These are phyloP conservation scores for Montipora capitata DNA, from an alignment of 92 coral and sea anemone species.

Conservation along the genomic window DNA sequence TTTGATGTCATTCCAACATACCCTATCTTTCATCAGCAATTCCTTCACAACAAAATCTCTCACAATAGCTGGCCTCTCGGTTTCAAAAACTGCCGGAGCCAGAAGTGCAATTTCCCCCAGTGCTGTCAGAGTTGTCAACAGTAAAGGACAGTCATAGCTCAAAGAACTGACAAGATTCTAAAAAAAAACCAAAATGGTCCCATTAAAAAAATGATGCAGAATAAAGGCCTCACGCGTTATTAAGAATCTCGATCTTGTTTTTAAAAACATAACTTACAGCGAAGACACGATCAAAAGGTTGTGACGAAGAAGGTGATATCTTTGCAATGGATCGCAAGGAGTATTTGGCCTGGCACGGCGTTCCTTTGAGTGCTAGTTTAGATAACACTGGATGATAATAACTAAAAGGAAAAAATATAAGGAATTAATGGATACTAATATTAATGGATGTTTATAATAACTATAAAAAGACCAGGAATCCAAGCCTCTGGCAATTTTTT, in stretches of 20 bases:
- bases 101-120: constrained; percentile 89
- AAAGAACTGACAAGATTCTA: constrained; percentile 84
- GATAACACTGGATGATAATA: constrained; percentile 94
- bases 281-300: constrained; percentile 83
- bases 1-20: constrained; percentile 34
- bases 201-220: too few species aligned
- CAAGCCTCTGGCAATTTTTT: too few species aligned
- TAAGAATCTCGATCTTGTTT: background rate
- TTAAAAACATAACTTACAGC: constrained; percentile 66
- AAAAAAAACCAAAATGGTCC: background rate
- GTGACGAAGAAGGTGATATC: constrained; percentile 49
- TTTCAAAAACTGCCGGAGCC: constrained; percentile 88
- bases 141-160: constrained; percentile 83
- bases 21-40: constrained; percentile 93
- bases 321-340: constrained; percentile 86
- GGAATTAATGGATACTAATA: background rate
- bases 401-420: constrained; percentile 35
- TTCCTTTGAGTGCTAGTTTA: constrained; percentile 88
- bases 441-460: too few species aligned
- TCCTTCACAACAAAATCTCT: constrained; percentile 95
- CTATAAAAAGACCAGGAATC: too few species aligned
- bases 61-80: constrained; percentile 81
- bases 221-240: background rate
- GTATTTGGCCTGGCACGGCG: constrained; percentile 89
- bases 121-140: constrained; percentile 84